Evolutionary conservation across 2,888 invertebrate species (phyloP).

Genomic region (Xanthia togata): DNA sequence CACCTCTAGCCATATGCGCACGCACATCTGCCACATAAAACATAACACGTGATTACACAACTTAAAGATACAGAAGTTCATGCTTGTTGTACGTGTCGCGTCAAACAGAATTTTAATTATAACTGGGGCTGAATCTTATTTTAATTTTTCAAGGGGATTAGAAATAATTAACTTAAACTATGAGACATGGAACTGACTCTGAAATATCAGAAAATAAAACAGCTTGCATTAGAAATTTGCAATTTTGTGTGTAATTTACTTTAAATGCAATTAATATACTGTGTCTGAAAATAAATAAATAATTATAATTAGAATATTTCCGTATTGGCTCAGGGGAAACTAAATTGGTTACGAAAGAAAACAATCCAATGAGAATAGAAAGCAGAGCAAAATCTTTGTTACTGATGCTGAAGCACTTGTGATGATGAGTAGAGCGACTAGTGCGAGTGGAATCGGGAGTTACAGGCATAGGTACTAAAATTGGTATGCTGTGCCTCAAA

Average conservation of each 20-base stretch:
- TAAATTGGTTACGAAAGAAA: neutral
- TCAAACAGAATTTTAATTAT: slow-evolving; percentile 11
- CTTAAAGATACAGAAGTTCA: slow-evolving; percentile 9
- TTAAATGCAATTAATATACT: no score
- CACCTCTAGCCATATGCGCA: slow-evolving; percentile 88
- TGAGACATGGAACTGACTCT: neutral
- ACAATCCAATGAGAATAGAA: neutral
- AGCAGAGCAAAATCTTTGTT: neutral
- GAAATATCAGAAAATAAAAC: neutral
- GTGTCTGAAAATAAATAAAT: no score
- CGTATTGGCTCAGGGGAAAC: neutral
- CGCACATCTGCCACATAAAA: slow-evolving; percentile 82
- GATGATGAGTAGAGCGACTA: neutral
- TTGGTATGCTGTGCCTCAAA: neutral
- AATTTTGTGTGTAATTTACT: no score
- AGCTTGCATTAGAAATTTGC: neutral
- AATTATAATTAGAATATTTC: neutral
- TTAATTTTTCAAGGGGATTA: neutral
- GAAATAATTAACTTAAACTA: neutral
- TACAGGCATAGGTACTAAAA: neutral
- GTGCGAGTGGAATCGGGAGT: neutral
- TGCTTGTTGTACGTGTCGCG: slow-evolving; percentile 6
- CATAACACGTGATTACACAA: slow-evolving; percentile 42
- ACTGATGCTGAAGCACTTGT: neutral
- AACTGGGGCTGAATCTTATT: neutral